Base-by-base conservation (phyloP, 2,113 vertebrate genomes). In the Platycercus adscitus region DNA sequence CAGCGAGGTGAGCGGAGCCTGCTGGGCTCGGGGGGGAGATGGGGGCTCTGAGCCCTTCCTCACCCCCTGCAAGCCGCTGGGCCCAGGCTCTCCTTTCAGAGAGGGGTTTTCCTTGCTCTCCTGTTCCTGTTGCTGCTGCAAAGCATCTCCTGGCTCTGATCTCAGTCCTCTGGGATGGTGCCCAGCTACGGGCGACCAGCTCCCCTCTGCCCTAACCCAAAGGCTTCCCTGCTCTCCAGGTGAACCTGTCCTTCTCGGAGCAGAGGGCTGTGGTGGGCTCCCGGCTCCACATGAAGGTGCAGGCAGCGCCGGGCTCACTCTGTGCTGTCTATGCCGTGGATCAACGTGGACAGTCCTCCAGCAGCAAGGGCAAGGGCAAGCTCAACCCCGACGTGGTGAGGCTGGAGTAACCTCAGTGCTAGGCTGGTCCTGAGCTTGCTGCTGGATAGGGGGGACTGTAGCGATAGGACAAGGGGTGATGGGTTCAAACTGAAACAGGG, bases 261-360 rank as follows among this genome's bases (percentile, higher is more conserved):
- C 41, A 95, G 25, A 96, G 94, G 52, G 97, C 97, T 21, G 94
- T 98, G 69, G 98, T 98, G 19, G 98, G 98, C 87, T 97, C 98
- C 18, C 33, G 66, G 13, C 95, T 93, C 65, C 94, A 12, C 31
- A 60, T 99, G 35, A 82, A 96, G 78, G 14, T 99, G 17, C 96
- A 72, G 25, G 98, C 98, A 10, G 83, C 95, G 28, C 96, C 98
- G 0, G 83, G 98, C 15, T 99, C 99, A 52, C 93, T 99, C 68
- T 98, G 98, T 56, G 98, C 97, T 0, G 14, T 98, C 76, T 96
- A 97, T 6, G 96, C 96, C 1, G 72, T 98, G 23, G 98, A 99
- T 85, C 55, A 71, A 9, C 89, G 97, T 81, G 98, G 3, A 84
- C 97, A 9, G 94, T 96, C 37, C 94, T 98, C 43, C 75, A 97